A percentile compares a stretch with the other conserved stretches of the same genome.
These are phyloP conservation scores for Drosophila suzukii DNA, from an alignment of 1,140 invertebrate species.

Conservation along the genomic window DNA sequence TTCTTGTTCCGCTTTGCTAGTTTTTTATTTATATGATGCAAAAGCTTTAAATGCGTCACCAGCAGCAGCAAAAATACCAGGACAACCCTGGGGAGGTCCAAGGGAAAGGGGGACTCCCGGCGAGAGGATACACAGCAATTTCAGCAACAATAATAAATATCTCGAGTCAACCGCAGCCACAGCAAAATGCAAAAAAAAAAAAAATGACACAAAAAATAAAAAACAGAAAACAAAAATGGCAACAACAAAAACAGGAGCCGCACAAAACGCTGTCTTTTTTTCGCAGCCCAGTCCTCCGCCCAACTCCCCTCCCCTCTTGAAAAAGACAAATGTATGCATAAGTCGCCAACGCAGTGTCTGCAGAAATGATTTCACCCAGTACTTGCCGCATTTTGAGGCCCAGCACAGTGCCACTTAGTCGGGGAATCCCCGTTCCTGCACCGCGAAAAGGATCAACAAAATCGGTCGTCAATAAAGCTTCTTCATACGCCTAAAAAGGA, in stretches of 20 bases:
- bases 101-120: constrained; percentile 18
- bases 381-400: constrained; percentile 31
- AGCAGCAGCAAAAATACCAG: constrained; percentile 47
- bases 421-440: not conserved
- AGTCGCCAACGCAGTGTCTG: constrained; percentile 60
- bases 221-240: constrained; percentile 12
- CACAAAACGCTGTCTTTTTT: constrained; percentile 38
- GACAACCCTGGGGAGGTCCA: not conserved
- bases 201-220: constrained; percentile 19
- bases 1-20: constrained; percentile 65
- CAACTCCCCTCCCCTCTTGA: not conserved
- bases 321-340: constrained; percentile 71
- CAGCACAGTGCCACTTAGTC: constrained; percentile 12
- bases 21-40: constrained; percentile 79
- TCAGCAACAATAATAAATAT: constrained; percentile 82
- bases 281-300: not conserved
- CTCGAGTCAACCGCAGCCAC: constrained; percentile 77
- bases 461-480: not conserved
- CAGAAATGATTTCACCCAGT: constrained; percentile 53
- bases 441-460: not conserved
- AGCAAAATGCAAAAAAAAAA: constrained; percentile 56
- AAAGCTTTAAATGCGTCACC: constrained; percentile 80
- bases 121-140: constrained; percentile 75
- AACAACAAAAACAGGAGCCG: constrained; percentile 29
- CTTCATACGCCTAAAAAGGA: too few relatives aligned